Percentiles rank a stretch among this genome's conserved stretches.
Conservation (phyloP, 2,888 invertebrate genomes). For the Petrolisthes manimaculis region DNA sequence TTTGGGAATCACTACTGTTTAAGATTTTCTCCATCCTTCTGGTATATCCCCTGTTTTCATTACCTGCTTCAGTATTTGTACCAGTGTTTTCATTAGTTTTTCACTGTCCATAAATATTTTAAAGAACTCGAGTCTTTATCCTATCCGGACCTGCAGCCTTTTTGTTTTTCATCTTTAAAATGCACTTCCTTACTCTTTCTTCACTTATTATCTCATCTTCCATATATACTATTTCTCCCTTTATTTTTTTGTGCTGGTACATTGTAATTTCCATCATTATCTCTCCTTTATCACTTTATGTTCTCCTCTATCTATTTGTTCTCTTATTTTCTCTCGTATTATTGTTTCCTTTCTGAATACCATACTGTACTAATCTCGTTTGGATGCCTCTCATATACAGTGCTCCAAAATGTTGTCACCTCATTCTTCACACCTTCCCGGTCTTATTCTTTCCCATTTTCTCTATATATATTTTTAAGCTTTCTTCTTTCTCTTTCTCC, state of each 20-base stretch:
- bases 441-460: background rate
- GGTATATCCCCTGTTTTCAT: too few relatives aligned
- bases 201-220: background rate
- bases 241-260: background rate
- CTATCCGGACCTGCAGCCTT: slow-evolving; percentile 1
- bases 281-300: background rate
- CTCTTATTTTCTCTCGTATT: background rate
- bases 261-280: background rate
- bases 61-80: background rate
- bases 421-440: background rate
- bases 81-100: background rate
- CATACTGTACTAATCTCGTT: slow-evolving; percentile 1
- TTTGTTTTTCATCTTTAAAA: background rate
- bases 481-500: background rate
- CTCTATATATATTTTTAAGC: background rate
- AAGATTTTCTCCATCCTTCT: too few relatives aligned
- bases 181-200: background rate
- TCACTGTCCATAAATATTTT: background rate
- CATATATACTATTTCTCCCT: too few relatives aligned
- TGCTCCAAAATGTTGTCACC: background rate
- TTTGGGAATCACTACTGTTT: too few relatives aligned
- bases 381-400: background rate
- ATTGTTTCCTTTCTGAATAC: background rate
- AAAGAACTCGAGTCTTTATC: background rate
- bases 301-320: background rate